Base-by-base conservation (phyloP, 2,888 invertebrate genomes). In the Tanypteryx hageni region DNA sequence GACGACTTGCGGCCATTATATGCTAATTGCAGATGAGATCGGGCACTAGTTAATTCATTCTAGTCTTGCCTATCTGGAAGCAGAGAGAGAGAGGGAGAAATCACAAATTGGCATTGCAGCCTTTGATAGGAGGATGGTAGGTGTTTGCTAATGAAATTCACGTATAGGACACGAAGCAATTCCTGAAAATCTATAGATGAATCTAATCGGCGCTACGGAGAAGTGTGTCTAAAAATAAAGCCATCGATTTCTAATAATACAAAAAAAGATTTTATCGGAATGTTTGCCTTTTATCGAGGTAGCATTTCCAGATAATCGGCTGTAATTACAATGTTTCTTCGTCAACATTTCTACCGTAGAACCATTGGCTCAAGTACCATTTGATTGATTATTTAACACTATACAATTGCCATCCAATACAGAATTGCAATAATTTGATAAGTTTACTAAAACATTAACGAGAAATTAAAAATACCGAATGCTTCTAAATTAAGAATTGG, bases 1-100 rank as follows among this genome's bases (percentile, higher is more conserved):
- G 89, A 89, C 64, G 89, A 89, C 89, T n/a, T 13, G 44, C 22
- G 59, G 89, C 89, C 89, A 89, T 89, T 89, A 89, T 89, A 89
- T 89, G 89, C 89, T 89, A 89, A 89, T 89, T 89, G 89, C 89
- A 76, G 89, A 44, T 89, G 61, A 64, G 61, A 64, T 64, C 64
- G 18, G 89, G 22, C 64, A 64, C 61, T 16, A 76, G 76, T 44
- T 89, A 64, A 89, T 89, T 89, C 89, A 89, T 89, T 89, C 89
- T 64, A 18, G 18, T 44, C 89, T 76, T 76, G 76, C 22, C 76
- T 76, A 76, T 76, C 76, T 76, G 76, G 13, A 44, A 18, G n/a
- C 56, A 31, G 82, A 8, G 82, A 76, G 82, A 76, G 76, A 27
- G 82, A 82, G 44, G 14, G 89, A 44, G 89, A 18, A 64, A 27